Percentiles rank a stretch among this genome's conserved stretches.
Conservation (phyloP, 2,888 invertebrate species). For the Mimumesa dahlbomi region DNA sequence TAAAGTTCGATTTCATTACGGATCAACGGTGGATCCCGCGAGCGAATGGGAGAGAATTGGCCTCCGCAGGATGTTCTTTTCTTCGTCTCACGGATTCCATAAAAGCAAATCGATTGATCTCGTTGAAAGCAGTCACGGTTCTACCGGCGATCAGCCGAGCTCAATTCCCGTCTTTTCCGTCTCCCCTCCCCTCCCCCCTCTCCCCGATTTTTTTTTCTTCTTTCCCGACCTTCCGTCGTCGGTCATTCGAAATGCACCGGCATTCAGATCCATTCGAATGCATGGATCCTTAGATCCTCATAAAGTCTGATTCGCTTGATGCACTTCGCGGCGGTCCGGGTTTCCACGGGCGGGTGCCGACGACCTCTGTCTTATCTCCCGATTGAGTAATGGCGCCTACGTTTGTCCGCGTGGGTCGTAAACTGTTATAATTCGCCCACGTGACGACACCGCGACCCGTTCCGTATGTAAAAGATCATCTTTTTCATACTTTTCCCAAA, state of each 20-base stretch:
- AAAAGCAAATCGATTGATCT: slow-evolving; percentile 39
- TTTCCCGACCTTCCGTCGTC: slow-evolving; percentile 3
- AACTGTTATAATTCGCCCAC: slow-evolving; percentile 73
- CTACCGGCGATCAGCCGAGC: neutral
- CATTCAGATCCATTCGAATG: neutral
- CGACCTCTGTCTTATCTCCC: slow-evolving; percentile 65
- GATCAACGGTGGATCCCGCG: slow-evolving; percentile 17
- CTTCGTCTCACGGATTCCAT: slow-evolving; percentile 5
- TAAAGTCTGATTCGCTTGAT: slow-evolving; percentile 17
- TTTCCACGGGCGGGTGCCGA: slow-evolving; percentile 55
- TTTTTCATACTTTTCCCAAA: no score
- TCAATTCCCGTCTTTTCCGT: slow-evolving; percentile 7
- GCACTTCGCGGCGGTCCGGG: slow-evolving; percentile 5
- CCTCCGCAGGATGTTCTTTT: slow-evolving; percentile 14
- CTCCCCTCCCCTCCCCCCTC: neutral
- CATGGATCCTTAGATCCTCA: slow-evolving; percentile 6
- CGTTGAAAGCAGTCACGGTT: slow-evolving; percentile 23
- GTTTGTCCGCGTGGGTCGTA: slow-evolving; percentile 63
- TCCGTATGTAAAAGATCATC: no score
- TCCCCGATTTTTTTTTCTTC: neutral
- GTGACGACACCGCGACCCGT: slow-evolving; percentile 42
- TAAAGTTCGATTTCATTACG: slow-evolving; percentile 32
- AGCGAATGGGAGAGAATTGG: slow-evolving; percentile 20
- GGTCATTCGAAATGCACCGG: slow-evolving; percentile 4
- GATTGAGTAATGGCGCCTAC: slow-evolving; percentile 68